Base-by-base conservation (phyloP, 2,113 vertebrate genomes). In the Syngnathoides biaculeatus region DNA sequence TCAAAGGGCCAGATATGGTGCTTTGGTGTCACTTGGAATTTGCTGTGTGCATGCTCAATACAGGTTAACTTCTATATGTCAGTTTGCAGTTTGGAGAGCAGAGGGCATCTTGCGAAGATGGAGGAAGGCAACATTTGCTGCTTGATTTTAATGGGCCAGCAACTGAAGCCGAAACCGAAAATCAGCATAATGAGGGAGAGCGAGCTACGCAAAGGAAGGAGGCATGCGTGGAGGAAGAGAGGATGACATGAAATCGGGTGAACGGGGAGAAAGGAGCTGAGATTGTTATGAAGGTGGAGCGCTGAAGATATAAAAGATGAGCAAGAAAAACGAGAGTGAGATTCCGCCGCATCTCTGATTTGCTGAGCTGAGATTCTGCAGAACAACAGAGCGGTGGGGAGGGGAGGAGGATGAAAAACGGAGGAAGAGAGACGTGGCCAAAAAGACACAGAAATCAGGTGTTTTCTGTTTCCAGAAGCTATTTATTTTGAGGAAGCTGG, bases 181-280 rank as follows among this genome's bases (percentile, higher is more conserved):
- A 88, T 90, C 86, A 90, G 83, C 75, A 77, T 89, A 90, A 89
- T 87, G 80, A 89, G 82, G 84, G 82, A 81, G 80, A 90, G 87
- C 81, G 78, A 89, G 75, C 80, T 82, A 52, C 7, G 84, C 12
- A 55, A 86, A 80, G 52, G 38, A 60, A 76, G 35, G 58, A 40
- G 1, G 58, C 35, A 20, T 47, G 6, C 26, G 7, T 19, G 70
- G 62, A 81, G 71, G 55, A 67, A 67, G 55, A 20, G n/a, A 40
- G 58, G 55, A 78, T 71, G 65, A 74, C 73, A 75, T 69, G 72
- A 76, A 78, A 78, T 77, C 20, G 24, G 74, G 80, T 15, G 55
- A 62, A 68, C 60, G 45, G 20, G 53, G 35, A 43, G 24, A 26
- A 40, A 57, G 55, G 60, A 35, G 53, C 13, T 56, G 53, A 68